Evolutionary conservation across 2,888 invertebrate genomes (phyloP).

Genomic region (Drosophila aldrichi): DNA sequence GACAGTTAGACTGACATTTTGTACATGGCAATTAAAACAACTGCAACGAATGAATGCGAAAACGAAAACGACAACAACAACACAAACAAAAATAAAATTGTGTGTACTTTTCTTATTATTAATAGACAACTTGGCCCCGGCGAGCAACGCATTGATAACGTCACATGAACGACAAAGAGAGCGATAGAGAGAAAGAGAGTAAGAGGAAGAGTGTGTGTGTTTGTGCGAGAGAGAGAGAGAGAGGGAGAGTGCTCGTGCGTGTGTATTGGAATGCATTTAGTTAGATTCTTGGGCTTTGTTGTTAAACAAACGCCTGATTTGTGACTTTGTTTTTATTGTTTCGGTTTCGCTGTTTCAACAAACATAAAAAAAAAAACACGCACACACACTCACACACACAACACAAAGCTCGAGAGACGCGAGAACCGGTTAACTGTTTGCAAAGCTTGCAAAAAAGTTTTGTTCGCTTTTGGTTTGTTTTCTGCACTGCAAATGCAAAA

Average conservation of each 20-base stretch:
- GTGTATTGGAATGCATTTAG: slow-evolving; percentile 67
- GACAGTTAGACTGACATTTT: slow-evolving; percentile 32
- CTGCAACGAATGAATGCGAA: slow-evolving; percentile 22
- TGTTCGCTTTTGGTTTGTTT: slow-evolving; percentile 14
- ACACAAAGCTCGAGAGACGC: slow-evolving; percentile 42
- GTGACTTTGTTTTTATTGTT: slow-evolving; percentile 33
- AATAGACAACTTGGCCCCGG: slow-evolving; percentile 62
- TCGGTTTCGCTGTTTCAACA: slow-evolving; percentile 39
- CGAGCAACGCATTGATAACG: slow-evolving; percentile 50
- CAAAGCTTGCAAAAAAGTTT: slow-evolving; percentile 54
- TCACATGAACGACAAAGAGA: slow-evolving; percentile 6
- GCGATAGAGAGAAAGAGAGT: background rate
- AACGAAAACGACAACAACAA: slow-evolving; percentile 22
- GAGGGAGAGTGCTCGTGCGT: slow-evolving; percentile 26
- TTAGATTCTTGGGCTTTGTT: slow-evolving; percentile 65
- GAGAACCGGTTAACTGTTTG: slow-evolving; percentile 71
- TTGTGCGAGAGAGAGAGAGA: background rate
- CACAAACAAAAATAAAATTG: slow-evolving; percentile 16
- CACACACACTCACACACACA: background rate
- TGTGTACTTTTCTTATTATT: slow-evolving; percentile 37
- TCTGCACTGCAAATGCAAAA: slow-evolving; percentile 52
- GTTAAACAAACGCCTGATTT: slow-evolving; percentile 54
- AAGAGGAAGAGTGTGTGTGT: background rate
- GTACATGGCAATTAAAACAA: slow-evolving; percentile 54
- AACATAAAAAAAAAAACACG: slow-evolving; percentile 24